Evolutionary conservation across 2,888 invertebrate genomes (phyloP).

Genomic region (Polyommatus icarus): DNA sequence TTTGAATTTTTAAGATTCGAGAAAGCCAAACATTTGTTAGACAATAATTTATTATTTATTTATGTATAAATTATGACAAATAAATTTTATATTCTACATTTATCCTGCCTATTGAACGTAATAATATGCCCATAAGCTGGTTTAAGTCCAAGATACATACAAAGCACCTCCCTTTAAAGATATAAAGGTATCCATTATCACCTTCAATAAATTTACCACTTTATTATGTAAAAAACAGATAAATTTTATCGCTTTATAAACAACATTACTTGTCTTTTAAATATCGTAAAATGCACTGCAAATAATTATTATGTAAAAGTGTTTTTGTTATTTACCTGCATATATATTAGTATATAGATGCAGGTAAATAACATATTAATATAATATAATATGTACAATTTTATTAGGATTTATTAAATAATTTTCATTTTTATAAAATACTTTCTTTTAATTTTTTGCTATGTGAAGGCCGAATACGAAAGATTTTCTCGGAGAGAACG

Average conservation of each 20-base stretch:
- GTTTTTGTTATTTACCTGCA: no score
- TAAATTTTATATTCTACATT: not conserved
- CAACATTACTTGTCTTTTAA: slow-evolving; percentile 19
- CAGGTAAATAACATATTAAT: no score
- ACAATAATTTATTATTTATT: not conserved
- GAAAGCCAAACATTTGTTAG: not conserved
- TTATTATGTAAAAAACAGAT: slow-evolving; percentile 24
- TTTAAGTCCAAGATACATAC: not conserved
- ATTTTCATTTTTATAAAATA: not conserved
- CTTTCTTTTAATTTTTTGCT: not conserved
- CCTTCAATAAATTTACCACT: slow-evolving; percentile 17
- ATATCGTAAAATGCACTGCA: slow-evolving; percentile 12
- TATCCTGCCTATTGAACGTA: not conserved
- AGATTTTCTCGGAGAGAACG: not conserved
- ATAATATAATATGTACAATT: no score
- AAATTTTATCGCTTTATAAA: slow-evolving; percentile 24
- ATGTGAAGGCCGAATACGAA: not conserved
- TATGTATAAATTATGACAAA: not conserved
- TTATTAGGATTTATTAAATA: no score
- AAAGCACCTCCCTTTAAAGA: slow-evolving; percentile 12
- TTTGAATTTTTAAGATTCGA: not conserved
- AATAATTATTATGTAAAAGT: not conserved
- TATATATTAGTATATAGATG: no score
- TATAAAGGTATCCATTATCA: slow-evolving; percentile 20
- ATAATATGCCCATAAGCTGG: slow-evolving; percentile 4